A percentile compares a stretch with the other conserved stretches of the same genome.
These are phyloP conservation scores for Eristalis pertinax DNA, from an alignment of 2,888 invertebrate species.

Conservation along the genomic window DNA sequence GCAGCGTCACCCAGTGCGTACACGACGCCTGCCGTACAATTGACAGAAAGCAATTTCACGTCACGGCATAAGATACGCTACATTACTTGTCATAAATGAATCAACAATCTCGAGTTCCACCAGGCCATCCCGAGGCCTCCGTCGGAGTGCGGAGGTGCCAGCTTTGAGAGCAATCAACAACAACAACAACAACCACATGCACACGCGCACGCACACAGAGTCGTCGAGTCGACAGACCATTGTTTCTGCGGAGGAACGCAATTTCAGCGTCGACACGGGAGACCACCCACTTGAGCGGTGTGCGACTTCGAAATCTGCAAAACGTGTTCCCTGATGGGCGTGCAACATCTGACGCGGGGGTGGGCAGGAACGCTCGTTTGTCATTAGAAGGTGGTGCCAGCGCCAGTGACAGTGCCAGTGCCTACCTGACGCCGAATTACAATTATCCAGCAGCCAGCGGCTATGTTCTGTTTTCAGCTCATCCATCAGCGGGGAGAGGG, in stretches of 20 bases:
- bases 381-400: conserved; percentile 23
- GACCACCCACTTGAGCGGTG: conserved; percentile 45
- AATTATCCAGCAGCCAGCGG: conserved; percentile 4
- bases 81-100: conserved; percentile 68
- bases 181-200: conserved; percentile 22
- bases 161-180: conserved; percentile 38
- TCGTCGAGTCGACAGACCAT: conserved; percentile 28
- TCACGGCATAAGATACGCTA: conserved; percentile 62
- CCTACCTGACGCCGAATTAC: conserved; percentile 27
- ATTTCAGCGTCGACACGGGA: conserved; percentile 24
- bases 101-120: conserved; percentile 60
- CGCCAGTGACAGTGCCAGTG: too few relatives aligned
- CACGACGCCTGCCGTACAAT: conserved; percentile 45
- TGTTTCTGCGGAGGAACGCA: conserved; percentile 20
- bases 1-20: conserved; percentile 17
- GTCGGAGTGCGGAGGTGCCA: neutral
- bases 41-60: conserved; percentile 70
- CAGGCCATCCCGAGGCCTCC: neutral
- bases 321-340: conserved; percentile 30
- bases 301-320: conserved; percentile 18
- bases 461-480: conserved; percentile 6
- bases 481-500: conserved; percentile 14
- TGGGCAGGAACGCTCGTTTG: conserved; percentile 18
- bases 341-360: neutral
- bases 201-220: conserved; percentile 9